These are phyloP conservation scores for Panthera uncia DNA, from an alignment of 2,113 vertebrate genomes.

Conservation along the genomic window DNA sequence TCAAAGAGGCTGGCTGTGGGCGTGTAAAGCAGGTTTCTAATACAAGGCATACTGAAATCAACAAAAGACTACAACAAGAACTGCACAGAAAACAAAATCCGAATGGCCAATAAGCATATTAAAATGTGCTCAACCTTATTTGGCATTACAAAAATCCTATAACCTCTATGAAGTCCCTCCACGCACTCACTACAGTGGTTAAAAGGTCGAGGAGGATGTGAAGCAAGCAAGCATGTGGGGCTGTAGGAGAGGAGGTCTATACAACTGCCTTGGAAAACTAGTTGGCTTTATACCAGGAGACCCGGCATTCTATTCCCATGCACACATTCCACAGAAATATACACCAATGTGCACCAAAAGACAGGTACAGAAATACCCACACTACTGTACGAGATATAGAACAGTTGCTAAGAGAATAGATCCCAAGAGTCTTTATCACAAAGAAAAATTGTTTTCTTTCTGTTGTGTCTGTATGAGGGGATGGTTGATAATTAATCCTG, in stretches of 20 bases:
- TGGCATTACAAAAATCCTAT: background rate
- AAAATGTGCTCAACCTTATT: background rate
- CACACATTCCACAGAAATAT: background rate
- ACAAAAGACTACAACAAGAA: background rate
- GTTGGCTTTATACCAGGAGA: background rate
- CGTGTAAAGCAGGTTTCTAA: background rate
- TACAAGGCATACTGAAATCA: background rate
- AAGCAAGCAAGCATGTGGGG: background rate
- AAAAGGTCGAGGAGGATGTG: background rate
- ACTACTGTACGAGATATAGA: background rate
- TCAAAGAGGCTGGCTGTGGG: background rate
- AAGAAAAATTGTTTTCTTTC: background rate
- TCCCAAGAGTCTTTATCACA: background rate
- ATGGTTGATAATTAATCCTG: background rate
- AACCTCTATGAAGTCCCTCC: background rate
- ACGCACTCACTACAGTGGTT: background rate
- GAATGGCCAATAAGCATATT: background rate
- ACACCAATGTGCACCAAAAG: background rate
- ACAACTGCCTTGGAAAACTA: background rate
- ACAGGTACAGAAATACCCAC: no score
- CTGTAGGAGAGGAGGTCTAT: background rate
- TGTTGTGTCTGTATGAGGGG: background rate
- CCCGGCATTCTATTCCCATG: background rate
- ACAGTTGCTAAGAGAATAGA: background rate
- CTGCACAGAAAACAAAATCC: background rate